Percentiles rank a stretch among this genome's conserved stretches.
Evolutionary conservation across 2,113 vertebrate genomes (phyloP).

Genomic region (Gnathonemus longibarbis): DNA sequence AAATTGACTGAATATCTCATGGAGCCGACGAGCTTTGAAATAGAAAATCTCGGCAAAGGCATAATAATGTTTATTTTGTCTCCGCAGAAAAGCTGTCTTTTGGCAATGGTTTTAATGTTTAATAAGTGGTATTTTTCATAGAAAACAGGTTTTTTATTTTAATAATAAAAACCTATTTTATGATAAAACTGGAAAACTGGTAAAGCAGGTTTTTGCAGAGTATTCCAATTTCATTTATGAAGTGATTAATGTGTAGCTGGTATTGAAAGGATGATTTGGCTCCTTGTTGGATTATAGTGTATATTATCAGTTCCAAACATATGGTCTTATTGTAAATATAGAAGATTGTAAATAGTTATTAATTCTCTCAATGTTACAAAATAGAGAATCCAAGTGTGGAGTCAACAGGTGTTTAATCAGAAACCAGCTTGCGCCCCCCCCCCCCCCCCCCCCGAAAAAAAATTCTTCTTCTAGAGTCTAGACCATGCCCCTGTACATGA

Average conservation of each 20-base stretch:
- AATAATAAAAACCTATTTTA: neutral
- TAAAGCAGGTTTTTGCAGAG: neutral
- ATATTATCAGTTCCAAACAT: neutral
- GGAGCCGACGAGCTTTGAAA: neutral
- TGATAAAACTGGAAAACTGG: neutral
- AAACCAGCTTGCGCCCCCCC: neutral
- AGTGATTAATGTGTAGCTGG: neutral
- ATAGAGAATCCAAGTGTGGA: neutral
- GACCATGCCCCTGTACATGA: neutral
- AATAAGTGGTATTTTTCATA: neutral
- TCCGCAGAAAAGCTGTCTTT: neutral
- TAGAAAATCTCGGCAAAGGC: neutral
- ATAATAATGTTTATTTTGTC: neutral
- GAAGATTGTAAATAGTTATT: neutral
- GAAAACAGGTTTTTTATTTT: neutral
- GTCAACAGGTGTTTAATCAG: neutral
- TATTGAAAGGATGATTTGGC: neutral
- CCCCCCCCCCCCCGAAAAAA: no score
- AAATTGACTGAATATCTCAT: neutral
- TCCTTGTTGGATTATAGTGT: neutral
- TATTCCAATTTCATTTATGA: neutral
- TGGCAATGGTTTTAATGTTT: neutral
- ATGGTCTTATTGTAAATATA: neutral
- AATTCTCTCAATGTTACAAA: neutral
- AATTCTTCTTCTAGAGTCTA: neutral